Evolutionary conservation across 1,140 invertebrate species (phyloP), one percentile per base, ranked within the genome.

Genomic region (Lepidurus packardi): DNA sequence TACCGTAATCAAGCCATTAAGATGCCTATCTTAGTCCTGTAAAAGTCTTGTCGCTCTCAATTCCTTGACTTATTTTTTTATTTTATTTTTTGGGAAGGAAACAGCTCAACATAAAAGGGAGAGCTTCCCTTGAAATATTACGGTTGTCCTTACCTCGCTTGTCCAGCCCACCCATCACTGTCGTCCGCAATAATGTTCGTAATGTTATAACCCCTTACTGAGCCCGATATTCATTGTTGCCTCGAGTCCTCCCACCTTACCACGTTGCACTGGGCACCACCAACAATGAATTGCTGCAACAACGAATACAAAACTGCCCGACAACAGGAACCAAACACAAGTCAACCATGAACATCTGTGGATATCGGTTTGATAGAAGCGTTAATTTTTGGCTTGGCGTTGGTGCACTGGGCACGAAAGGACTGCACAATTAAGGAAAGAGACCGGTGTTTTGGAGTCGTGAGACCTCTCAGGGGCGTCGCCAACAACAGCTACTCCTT

Each of bases 1-100:
- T 65, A 65, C 16, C 21, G 53, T 65, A 65, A 65, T 65, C 53
- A 65, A 65, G 53, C 53, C 53, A 65, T 65, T 65, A 65, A 65
- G 53, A 65, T 65, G 53, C 16, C 53, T 65, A 65, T 65, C 53
- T 65, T 13, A 7, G 53, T 65, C 53, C 53, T 65, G 53, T 65
- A 65, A 65, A 65, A 65, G 16, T 65, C 53, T 65, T 65, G 53
- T 65, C 53, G 53, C 13, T 65, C 53, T 65, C 53, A n/a, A 65
- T 65, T 65, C 53, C 53, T 65, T 13, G 13, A 21, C 53, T 65
- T 65, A 34, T 34, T 34, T 34, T 34, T 34, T 34, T 34, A 34
- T 65, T 16, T 21, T 11, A 13, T 16, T 47, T 21, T 21, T 65
- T 16, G 1, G n/a, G n/a, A 65, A 65, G 21, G 53, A 9, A 65